Evolutionary conservation across 2,888 invertebrate genomes (phyloP).

Genomic region (Cyclophora punctaria): DNA sequence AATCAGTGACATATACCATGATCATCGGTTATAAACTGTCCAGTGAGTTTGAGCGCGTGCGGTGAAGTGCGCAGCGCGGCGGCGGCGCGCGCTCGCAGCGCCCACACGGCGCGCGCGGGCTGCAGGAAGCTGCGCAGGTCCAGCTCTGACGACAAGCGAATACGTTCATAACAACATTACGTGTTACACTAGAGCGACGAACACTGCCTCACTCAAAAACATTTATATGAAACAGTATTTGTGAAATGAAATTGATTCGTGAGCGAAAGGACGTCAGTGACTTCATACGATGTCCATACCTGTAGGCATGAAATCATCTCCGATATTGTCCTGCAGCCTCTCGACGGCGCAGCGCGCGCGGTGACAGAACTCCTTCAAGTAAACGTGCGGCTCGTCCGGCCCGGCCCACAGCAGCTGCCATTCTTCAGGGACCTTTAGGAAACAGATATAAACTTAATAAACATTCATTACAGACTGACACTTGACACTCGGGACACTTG

Average conservation of each 20-base stretch:
- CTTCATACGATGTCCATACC: slow-evolving; percentile 24
- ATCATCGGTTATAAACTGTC: slow-evolving; percentile 31
- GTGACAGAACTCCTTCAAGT: slow-evolving; percentile 47
- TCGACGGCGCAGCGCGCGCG: slow-evolving; percentile 46
- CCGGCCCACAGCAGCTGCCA: slow-evolving; percentile 60
- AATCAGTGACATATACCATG: slow-evolving; percentile 1
- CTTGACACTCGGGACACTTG: too few relatives aligned
- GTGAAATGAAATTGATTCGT: background rate
- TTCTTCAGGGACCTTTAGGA: slow-evolving; percentile 46
- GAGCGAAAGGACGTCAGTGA: too few relatives aligned
- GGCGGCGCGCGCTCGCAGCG: slow-evolving; percentile 45
- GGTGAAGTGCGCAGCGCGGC: slow-evolving; percentile 22
- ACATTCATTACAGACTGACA: too few relatives aligned
- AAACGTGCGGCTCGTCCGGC: slow-evolving; percentile 39
- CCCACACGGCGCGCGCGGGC: slow-evolving; percentile 43
- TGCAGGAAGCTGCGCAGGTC: slow-evolving; percentile 48
- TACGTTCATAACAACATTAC: background rate
- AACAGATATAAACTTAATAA: too few relatives aligned
- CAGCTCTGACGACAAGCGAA: slow-evolving; percentile 32
- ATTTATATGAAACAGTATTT: background rate
- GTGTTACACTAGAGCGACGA: too few relatives aligned
- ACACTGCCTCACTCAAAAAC: background rate
- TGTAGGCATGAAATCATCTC: slow-evolving; percentile 34
- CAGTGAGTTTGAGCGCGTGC: slow-evolving; percentile 27
- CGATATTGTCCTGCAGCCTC: slow-evolving; percentile 18